Conservation (phyloP, 2,888 invertebrate species). For the Myopa testacea region DNA sequence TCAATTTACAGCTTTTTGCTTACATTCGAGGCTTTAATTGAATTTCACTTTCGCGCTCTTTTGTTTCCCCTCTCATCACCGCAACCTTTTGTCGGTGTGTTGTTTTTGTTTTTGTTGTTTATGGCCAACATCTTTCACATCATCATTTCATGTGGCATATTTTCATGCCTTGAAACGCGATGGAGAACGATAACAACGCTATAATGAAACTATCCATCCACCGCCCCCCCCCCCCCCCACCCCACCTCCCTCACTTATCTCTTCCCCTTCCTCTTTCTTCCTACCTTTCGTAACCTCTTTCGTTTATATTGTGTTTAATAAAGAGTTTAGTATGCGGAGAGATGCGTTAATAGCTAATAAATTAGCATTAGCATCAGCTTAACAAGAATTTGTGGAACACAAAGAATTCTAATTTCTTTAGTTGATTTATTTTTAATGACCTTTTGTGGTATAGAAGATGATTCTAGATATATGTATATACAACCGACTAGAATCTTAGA, state of each 20-base stretch:
- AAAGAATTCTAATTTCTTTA: too few relatives aligned
- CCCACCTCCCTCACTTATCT: too few relatives aligned
- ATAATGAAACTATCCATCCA: not conserved
- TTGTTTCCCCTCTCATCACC: not conserved
- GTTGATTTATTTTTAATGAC: too few relatives aligned
- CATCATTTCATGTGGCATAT: not conserved
- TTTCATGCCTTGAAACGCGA: not conserved
- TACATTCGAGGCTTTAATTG: not conserved
- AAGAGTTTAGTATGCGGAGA: constrained; percentile 4
- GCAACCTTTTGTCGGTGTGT: too few relatives aligned
- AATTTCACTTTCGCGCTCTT: constrained; percentile 7
- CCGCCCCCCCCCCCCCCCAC: not conserved
- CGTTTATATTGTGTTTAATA: not conserved
- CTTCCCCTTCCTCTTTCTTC: too few relatives aligned
- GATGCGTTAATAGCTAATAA: not conserved
- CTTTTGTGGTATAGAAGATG: too few relatives aligned
- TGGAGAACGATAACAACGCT: not conserved
- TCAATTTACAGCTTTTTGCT: not conserved
- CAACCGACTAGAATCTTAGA: too few relatives aligned
- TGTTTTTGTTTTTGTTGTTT: not conserved
- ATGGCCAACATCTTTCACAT: not conserved
- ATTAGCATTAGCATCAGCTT: not conserved
- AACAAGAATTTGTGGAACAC: not conserved
- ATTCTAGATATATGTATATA: too few relatives aligned
- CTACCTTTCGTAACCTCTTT: too few relatives aligned